These are phyloP conservation scores for Microctenopoma stevenorrisi DNA, from an alignment of 2,797 vertebrate genomes.

Conservation along the genomic window DNA sequence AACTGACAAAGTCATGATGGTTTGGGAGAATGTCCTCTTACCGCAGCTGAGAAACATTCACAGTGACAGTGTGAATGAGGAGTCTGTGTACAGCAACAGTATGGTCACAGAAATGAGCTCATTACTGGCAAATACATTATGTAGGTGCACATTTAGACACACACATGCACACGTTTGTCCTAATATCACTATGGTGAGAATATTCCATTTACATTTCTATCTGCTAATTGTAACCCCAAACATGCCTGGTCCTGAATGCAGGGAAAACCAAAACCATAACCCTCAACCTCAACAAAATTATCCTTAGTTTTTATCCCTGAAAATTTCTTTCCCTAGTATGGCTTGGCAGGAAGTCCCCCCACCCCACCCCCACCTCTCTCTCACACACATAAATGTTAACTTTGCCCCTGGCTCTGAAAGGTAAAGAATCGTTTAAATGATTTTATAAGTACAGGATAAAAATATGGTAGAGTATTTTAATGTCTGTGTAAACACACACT, in stretches of 20 bases:
- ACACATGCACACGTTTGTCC: conserved; percentile 27
- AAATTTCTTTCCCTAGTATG: conserved; percentile 31
- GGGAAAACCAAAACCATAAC: conserved; percentile 55
- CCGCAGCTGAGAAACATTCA: conserved; percentile 58
- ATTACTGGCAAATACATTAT: conserved; percentile 68
- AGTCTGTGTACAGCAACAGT: conserved; percentile 65
- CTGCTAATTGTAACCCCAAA: conserved; percentile 52
- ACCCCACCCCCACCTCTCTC: not conserved
- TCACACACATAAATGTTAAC: not conserved
- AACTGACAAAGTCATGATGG: conserved; percentile 70
- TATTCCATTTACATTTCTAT: conserved; percentile 55
- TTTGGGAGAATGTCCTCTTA: conserved; percentile 59
- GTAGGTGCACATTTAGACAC: conserved; percentile 44
- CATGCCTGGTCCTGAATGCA: conserved; percentile 42
- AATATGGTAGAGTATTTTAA: conserved; percentile 73
- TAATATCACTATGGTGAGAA: conserved; percentile 44
- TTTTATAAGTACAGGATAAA: conserved; percentile 62
- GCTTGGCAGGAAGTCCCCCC: conserved; percentile 48
- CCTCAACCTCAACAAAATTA: conserved; percentile 50
- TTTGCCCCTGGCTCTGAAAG: conserved; percentile 22
- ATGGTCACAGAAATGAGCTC: conserved; percentile 70
- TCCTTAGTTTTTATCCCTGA: conserved; percentile 32
- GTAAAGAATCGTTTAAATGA: conserved; percentile 52
- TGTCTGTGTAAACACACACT: conserved; percentile 75
- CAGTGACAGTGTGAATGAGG: conserved; percentile 67